Percentiles rank a stretch among this genome's conserved stretches.
Conservation (phyloP, 23 tunicate genomes). For the Ascidia mentula region DNA sequence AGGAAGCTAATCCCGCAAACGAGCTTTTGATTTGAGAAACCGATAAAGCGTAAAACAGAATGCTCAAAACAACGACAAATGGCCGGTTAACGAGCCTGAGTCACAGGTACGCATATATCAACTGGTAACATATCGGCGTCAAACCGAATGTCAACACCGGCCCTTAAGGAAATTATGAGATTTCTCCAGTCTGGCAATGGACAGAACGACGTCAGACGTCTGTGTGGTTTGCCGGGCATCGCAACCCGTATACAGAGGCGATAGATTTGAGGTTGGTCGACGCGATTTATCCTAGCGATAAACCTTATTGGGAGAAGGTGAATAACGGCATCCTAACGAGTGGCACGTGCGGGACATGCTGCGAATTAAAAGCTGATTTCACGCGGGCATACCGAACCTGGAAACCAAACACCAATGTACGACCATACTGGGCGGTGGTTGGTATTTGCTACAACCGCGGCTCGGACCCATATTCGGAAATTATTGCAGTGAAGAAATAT, state of each 20-base stretch:
- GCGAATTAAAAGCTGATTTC: constrained; percentile 24
- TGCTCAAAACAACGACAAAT: too few species aligned
- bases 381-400: constrained; percentile 5
- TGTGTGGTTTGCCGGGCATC: background rate
- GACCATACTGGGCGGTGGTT: too few species aligned
- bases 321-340: constrained; percentile 4
- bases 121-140: too few species aligned
- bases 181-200: background rate
- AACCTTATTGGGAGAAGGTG: background rate
- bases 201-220: background rate
- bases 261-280: background rate
- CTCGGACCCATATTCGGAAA: too few species aligned
- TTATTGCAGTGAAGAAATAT: too few species aligned
- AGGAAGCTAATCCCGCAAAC: too few species aligned
- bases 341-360: constrained; percentile 20
- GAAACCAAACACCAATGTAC: too few species aligned
- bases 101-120: too few species aligned
- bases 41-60: too few species aligned
- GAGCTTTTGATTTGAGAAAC: too few species aligned
- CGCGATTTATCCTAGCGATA: background rate
- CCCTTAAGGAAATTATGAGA: background rate
- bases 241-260: background rate
- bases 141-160: background rate
- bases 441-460: too few species aligned
- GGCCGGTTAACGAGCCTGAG: too few species aligned